Conservation (phyloP, 2,113 vertebrate species). For the Lycaon pictus region DNA sequence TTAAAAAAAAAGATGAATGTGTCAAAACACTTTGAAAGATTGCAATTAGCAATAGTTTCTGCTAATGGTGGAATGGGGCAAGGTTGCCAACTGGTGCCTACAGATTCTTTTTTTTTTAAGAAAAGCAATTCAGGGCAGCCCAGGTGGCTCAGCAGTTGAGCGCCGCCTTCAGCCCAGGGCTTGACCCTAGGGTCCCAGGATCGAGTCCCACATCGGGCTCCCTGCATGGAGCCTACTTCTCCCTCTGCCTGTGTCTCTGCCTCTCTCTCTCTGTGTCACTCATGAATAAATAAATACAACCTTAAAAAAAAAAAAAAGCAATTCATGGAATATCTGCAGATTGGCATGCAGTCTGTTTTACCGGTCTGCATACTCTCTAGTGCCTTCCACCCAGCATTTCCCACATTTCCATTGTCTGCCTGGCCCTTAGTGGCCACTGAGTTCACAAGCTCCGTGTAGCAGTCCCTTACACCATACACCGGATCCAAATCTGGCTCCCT, state of each 20-base stretch:
- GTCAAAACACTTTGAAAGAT: not conserved
- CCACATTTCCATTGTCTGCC: not conserved
- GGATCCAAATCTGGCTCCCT: not conserved
- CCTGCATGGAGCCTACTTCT: too few relatives aligned
- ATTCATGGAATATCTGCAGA: not conserved
- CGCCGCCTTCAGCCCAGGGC: too few relatives aligned
- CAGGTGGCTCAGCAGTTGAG: too few relatives aligned
- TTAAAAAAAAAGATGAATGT: not conserved
- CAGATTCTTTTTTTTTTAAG: not conserved
- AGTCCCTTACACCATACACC: not conserved
- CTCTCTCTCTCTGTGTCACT: too few relatives aligned
- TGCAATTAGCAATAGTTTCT: not conserved
- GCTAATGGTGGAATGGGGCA: not conserved
- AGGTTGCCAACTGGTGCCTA: not conserved
- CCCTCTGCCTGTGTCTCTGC: too few relatives aligned
- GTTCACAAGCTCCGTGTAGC: not conserved
- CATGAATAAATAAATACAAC: too few relatives aligned
- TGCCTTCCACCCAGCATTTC: not conserved
- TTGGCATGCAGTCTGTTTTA: fast-evolving
- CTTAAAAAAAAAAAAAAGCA: not conserved
- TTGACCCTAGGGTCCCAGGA: too few relatives aligned
- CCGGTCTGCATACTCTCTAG: not conserved
- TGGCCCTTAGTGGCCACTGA: not conserved
- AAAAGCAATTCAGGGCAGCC: too few relatives aligned
- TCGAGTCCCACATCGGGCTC: too few relatives aligned